Base-by-base conservation (phyloP, 2,888 invertebrate genomes). In the Hirtodrosophila duncani region DNA sequence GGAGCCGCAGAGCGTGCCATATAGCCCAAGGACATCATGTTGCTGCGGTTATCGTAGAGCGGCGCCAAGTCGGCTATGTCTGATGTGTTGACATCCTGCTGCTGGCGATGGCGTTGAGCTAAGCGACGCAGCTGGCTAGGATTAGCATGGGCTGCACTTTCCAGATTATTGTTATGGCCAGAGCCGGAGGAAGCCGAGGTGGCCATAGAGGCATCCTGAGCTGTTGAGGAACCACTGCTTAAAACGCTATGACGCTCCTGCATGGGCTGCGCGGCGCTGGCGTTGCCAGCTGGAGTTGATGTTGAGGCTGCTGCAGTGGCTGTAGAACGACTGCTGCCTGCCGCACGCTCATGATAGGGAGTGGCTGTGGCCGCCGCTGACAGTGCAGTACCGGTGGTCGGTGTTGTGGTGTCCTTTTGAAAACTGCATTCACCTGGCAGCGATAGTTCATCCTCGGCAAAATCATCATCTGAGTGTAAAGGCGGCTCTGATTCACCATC, bases 371-470 rank as follows among this genome's bases (percentile, higher is more conserved):
- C 63, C 6, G 59, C 60, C 1, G 57, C 55, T 3, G 41, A 37
- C 9, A 23, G 8, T 6, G 17, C 26, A n/a, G n/a, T n/a, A n/a
- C n/a, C n/a, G 2, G 39, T 24, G 0, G 56, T 33, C 3, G 29
- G 17, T 8, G 64, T 9, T 46, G 23, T 67, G 3, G 29, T 24
- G 23, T 82, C 67, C 70, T 86, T 87, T 55, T 84, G 84, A 58
- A 85, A 85, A 36, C 77, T 79, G 58, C 85, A 74, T 39, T 86
- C 88, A 44, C 89, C 90, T 1, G 88, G 89, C 63, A 90, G 82
- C 59, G 90, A 92, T 8, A 94, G 88, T 82, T 94, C 94, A 83
- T 94, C 94, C 87, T 94, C 94, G 36, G 94, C 94, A 82, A 94
- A 94, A 81, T 94, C 94, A 79, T 94, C 94, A 82, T 94, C 94